phyloP scores from a whole-genome alignment of 2,113 vertebrate species.

The Turnix velox region DNA sequence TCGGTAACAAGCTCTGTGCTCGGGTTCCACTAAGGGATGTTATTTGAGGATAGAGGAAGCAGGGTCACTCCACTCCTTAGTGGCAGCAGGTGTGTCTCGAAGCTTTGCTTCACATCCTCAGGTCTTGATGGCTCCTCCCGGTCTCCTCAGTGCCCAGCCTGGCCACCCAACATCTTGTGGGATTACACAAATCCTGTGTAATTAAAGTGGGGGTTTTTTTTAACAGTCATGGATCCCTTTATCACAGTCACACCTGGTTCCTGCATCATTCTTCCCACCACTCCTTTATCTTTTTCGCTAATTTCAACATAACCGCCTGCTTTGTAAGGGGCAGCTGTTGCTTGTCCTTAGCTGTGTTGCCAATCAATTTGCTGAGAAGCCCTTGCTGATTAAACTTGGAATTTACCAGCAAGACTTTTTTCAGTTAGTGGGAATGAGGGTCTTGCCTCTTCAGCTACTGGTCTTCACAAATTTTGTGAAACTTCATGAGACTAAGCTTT shows the following conservation, averaged over 20 bases:
- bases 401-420: neutral
- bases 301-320: neutral
- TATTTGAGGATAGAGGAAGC: neutral
- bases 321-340: neutral
- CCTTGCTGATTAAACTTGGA: neutral
- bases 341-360: neutral
- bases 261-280: neutral
- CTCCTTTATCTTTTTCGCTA: neutral
- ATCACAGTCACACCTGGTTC: neutral
- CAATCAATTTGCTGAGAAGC: neutral
- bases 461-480: neutral
- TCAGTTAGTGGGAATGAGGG: neutral
- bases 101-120: neutral
- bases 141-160: no score
- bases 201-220: neutral
- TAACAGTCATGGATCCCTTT: neutral
- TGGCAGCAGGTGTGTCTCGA: neutral
- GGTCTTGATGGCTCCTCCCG: neutral
- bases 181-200: neutral
- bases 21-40: fast-evolving
- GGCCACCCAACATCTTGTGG: neutral
- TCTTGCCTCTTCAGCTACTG: neutral
- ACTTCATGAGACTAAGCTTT: neutral
- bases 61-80: neutral
- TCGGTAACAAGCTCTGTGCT: neutral